Base-by-base conservation (phyloP, 2,888 invertebrate species). In the Andricus quercusramuli region DNA sequence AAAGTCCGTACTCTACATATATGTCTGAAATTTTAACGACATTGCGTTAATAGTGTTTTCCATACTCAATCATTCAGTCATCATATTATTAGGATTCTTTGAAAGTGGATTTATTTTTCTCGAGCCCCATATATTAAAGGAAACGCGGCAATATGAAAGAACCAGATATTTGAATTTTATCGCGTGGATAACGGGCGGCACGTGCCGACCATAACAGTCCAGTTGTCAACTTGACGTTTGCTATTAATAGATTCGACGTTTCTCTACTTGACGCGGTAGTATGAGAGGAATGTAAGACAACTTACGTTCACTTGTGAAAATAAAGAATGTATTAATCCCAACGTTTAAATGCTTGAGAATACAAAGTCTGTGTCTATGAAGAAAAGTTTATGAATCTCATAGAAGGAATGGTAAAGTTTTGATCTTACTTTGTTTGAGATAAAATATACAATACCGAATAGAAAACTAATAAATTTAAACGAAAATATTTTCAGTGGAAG, bases 151-250 rank as follows among this genome's bases (percentile, higher is more conserved):
- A 59, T 22, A 22, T 22, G 20, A 59, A 59, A 22, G 13, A 62
- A 13, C n/a, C 9, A 25, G 11, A 62, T 25, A n/a, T 62, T 56
- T 22, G 9, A 62, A 62, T 13, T 62, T 13, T 9, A 13, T 62
- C 11, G 62, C 25, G 67, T 41, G 41, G 41, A 32, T 11, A 37
- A 66, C n/a, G n/a, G 32, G 2, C 20, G n/a, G 37, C 66, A 66
- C 37, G 66, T 66, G 41, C 41, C 41, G n/a, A 11, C 41, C 8
- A 41, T 67, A 41, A 41, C 41, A 22, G 67, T 67, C 67, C 37
- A 67, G 67, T 67, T 67, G 37, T 67, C 41, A 67, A 67, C 37
- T 41, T 67, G 67, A 67, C 67, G 67, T 67, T 67, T 67, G 25
- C 41, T 67, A 67, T 41, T 67, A 67, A 67, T 67, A 67, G 67